Base-by-base conservation (phyloP, 2,113 vertebrate genomes). In the Sapajus apella region DNA sequence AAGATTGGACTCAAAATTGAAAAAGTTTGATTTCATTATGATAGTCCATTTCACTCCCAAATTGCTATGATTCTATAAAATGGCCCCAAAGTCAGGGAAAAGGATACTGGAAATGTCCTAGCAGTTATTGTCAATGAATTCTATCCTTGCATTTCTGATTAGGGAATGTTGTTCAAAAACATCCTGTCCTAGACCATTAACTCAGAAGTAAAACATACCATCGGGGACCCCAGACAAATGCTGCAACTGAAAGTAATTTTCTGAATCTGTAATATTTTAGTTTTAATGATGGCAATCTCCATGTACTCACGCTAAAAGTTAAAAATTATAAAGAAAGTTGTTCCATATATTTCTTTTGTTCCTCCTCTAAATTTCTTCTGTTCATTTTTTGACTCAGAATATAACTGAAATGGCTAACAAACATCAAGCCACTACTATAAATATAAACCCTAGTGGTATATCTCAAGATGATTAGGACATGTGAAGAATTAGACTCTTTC, bases 371-470 rank as follows among this genome's bases (percentile, higher is more conserved):
- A 93, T 91, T 86, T 91, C 64, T 79, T 27, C 52, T 61, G 47
- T 27, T 50, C 52, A 86, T 87, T 90, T 95, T 20, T 84, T 95
- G 80, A 93, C 58, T 6, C 14, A 87, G 27, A 94, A 91, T 73
- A 93, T 21, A 96, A 47, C 30, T 87, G 21, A 95, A 94, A 85
- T 50, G 50, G 35, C 30, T 70, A 91, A 55, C 9, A 75, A 94
- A 72, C 92, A 68, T 79, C n/a, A 97, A 91, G 23, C 61, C 50
- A 83, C 20, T 91, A 40, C 14, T 64, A 43, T 81, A 76, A 89
- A 85, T 73, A 6, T 47, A 87, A 85, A 47, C 64, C 68, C 16
- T 61, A 61, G 32, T 70, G 9, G 9, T 76, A 27, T 18, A 91
- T 91, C 37, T 52, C n/a, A 55, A 30, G 25, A 86, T 9, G n/a